These are phyloP conservation scores for Momotus momota DNA, from an alignment of 2,797 vertebrate species.

Conservation along the genomic window DNA sequence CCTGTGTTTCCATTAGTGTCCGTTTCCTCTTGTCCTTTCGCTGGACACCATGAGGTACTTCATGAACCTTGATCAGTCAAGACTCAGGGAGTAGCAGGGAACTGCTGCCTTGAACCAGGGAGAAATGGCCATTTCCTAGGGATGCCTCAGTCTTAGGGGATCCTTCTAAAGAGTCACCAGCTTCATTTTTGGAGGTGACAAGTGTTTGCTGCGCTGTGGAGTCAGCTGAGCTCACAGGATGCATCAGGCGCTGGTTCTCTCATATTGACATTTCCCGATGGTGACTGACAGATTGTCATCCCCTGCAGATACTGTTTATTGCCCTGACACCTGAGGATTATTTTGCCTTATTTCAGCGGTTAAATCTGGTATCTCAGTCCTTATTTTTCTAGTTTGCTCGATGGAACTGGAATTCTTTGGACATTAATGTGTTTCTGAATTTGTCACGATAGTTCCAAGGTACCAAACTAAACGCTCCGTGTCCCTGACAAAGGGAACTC, in stretches of 20 bases:
- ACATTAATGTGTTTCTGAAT: neutral
- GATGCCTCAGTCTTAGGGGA: neutral
- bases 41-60: neutral
- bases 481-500: constrained; percentile 28
- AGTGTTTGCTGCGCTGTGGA: neutral
- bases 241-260: neutral
- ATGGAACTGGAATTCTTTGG: constrained; percentile 5
- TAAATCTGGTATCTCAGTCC: neutral
- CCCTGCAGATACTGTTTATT: neutral
- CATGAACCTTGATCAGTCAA: neutral
- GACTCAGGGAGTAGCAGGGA: neutral
- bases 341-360: neutral
- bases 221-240: neutral
- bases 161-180: neutral
- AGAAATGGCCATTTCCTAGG: neutral
- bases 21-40: neutral
- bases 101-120: neutral
- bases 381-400: neutral
- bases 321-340: neutral
- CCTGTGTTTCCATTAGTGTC: neutral
- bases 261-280: neutral
- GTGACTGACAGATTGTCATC: neutral
- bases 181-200: neutral
- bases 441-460: neutral
- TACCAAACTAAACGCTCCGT: neutral